Evolutionary conservation across 2,888 invertebrate genomes (phyloP).

Genomic region (Beris morrisii): DNA sequence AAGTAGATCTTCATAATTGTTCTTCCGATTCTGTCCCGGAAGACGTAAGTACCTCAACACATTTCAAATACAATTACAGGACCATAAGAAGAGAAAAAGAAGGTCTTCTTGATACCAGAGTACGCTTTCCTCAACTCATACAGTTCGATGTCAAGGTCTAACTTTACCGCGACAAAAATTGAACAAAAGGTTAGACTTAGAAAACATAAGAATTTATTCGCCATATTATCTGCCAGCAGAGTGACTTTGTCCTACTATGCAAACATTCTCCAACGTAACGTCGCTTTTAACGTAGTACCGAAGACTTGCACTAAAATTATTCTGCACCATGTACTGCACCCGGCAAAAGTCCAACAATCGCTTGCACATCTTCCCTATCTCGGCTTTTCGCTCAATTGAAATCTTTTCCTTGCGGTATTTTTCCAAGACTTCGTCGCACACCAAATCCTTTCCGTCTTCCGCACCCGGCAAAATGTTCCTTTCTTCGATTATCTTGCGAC

Average conservation of each 20-base stretch:
- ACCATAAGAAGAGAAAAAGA: no score
- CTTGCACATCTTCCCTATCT: conserved; percentile 74
- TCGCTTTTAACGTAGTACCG: conserved; percentile 66
- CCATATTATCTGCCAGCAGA: background rate
- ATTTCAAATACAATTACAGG: no score
- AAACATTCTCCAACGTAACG: conserved; percentile 78
- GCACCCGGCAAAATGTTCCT: background rate
- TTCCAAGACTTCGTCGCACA: background rate
- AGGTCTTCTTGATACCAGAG: no score
- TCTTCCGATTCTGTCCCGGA: no score
- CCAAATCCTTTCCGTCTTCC: background rate
- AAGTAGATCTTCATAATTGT: no score
- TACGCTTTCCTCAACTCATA: no score
- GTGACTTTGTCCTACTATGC: conserved; percentile 62
- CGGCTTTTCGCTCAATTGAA: conserved; percentile 57
- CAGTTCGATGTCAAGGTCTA: no score
- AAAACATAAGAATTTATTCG: background rate
- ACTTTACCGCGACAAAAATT: no score
- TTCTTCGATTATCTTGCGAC: conserved; percentile 47
- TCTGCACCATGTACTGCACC: conserved; percentile 61
- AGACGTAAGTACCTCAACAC: no score
- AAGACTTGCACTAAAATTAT: conserved; percentile 65
- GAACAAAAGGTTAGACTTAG: no score
- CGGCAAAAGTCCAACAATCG: conserved; percentile 77
- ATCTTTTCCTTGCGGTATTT: background rate